These are phyloP conservation scores for Epinotia demarniana DNA, from an alignment of 2,888 invertebrate genomes.

Conservation along the genomic window DNA sequence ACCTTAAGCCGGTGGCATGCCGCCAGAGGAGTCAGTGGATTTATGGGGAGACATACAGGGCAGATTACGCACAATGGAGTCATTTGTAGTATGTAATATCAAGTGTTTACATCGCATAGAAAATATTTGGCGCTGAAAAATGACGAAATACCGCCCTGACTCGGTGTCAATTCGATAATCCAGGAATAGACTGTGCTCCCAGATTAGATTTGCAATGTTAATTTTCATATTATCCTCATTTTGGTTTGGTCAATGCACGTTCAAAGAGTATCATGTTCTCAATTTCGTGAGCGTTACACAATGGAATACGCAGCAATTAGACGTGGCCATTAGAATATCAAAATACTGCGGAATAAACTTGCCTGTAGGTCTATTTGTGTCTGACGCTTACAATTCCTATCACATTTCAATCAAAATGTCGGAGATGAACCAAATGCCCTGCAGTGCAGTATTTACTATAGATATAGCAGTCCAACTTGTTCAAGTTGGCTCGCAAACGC, in stretches of 20 bases:
- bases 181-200: background rate
- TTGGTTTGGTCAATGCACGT: background rate
- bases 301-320: too few relatives aligned
- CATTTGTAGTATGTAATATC: constrained; percentile 8
- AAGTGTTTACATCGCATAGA: background rate
- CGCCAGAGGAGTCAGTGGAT: constrained; percentile 9
- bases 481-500: background rate
- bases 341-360: too few relatives aligned
- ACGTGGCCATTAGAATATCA: too few relatives aligned
- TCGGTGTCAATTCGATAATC: background rate
- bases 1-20: constrained; percentile 30
- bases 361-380: too few relatives aligned
- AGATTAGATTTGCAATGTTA: background rate
- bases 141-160: background rate
- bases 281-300: too few relatives aligned
- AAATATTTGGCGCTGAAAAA: background rate
- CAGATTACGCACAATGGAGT: constrained; percentile 6
- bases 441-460: too few relatives aligned
- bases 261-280: too few relatives aligned
- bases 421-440: too few relatives aligned
- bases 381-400: too few relatives aligned
- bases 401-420: too few relatives aligned
- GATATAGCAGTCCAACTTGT: background rate
- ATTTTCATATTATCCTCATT: background rate
- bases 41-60: constrained; percentile 21